Evolutionary conservation across 1,140 invertebrate genomes (phyloP).

Genomic region (Papilio polytes): DNA sequence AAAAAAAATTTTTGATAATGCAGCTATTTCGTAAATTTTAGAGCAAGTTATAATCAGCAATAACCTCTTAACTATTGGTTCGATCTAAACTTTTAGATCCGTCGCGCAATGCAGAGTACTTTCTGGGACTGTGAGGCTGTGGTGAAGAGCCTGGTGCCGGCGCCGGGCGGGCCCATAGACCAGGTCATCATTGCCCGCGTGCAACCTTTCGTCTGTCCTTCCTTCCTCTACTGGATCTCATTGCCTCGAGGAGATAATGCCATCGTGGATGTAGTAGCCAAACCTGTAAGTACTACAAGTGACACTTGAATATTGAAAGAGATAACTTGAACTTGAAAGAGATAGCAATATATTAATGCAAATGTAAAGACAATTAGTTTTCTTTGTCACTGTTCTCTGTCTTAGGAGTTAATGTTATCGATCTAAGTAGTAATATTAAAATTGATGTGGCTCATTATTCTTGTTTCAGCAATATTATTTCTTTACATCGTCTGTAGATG

Average conservation of each 20-base stretch:
- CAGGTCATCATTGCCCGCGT: conserved; percentile 50
- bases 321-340: too few species aligned
- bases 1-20: conserved; percentile 4
- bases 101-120: conserved; percentile 65
- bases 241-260: conserved; percentile 76
- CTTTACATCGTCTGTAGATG: conserved; percentile 63
- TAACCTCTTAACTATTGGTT: too few species aligned
- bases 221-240: conserved; percentile 78
- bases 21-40: too few species aligned
- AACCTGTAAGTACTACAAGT: conserved; percentile 66
- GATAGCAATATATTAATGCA: too few species aligned
- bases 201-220: conserved; percentile 72
- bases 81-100: conserved; percentile 56
- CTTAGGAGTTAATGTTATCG: too few species aligned
- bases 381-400: too few species aligned
- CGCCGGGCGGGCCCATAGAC: conserved; percentile 58
- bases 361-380: too few species aligned
- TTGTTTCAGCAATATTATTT: conserved; percentile 79
- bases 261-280: conserved; percentile 72
- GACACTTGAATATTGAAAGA: too few species aligned
- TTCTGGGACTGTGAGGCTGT: conserved; percentile 81
- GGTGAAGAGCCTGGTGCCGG: conserved; percentile 58
- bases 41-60: too few species aligned
- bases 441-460: background rate
- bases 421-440: background rate